phyloP scores from a whole-genome alignment of 2,113 vertebrate genomes.

The Rana temporaria region DNA sequence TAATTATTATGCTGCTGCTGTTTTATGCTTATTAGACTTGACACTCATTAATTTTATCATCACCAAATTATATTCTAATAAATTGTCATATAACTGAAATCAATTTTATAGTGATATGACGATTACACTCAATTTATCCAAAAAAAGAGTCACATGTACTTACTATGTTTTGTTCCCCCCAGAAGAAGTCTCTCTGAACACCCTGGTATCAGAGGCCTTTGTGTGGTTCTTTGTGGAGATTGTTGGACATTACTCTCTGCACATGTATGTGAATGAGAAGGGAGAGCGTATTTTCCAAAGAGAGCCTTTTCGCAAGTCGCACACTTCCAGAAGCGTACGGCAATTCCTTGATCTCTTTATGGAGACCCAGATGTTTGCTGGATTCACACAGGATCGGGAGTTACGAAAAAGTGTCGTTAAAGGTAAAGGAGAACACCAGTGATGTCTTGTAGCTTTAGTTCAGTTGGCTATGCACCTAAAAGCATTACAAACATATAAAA shows the following conservation, averaged over 20 bases:
- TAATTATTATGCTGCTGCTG: too few species aligned
- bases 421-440: conserved; percentile 72
- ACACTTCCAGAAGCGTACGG: conserved; percentile 84
- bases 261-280: conserved; percentile 81
- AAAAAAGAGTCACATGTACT: too few species aligned
- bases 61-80: too few species aligned
- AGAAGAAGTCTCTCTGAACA: conserved; percentile 73
- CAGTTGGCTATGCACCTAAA: too few species aligned
- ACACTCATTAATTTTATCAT: too few species aligned
- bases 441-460: neutral
- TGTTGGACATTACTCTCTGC: conserved; percentile 92
- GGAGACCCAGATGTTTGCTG: conserved; percentile 98
- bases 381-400: conserved; percentile 95
- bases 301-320: conserved; percentile 89
- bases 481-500: too few species aligned
- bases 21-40: too few species aligned
- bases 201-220: conserved; percentile 90
- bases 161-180: neutral
- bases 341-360: conserved; percentile 96
- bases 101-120: too few species aligned
- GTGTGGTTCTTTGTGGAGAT: conserved; percentile 94
- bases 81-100: too few species aligned
- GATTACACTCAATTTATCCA: too few species aligned
- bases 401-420: conserved; percentile 83
- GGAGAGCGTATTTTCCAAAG: conserved; percentile 85